These are phyloP conservation scores for Tadarida brasiliensis DNA, from an alignment of 2,797 vertebrate genomes.

Conservation along the genomic window DNA sequence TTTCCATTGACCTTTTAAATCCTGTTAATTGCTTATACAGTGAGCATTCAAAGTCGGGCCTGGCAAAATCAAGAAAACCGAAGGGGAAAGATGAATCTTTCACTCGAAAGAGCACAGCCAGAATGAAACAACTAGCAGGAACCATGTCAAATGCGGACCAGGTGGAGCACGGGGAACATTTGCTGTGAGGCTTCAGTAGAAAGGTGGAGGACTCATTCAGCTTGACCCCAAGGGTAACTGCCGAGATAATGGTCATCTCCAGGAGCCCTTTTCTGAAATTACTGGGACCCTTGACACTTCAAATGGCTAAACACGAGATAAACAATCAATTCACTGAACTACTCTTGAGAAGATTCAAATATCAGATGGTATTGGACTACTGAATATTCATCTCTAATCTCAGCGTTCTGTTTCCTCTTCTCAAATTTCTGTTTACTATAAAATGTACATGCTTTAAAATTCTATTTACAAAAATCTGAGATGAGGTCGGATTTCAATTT, in stretches of 20 bases:
- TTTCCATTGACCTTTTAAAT: slow-evolving; percentile 53
- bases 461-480: background rate
- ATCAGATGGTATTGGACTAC: background rate
- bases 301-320: background rate
- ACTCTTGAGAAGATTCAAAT: background rate
- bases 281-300: background rate
- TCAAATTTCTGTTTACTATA: background rate
- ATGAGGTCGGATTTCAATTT: background rate
- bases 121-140: background rate
- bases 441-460: background rate
- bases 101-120: background rate
- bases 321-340: background rate
- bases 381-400: background rate
- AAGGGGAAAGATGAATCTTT: slow-evolving; percentile 12
- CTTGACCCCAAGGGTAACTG: background rate
- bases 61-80: slow-evolving; percentile 30
- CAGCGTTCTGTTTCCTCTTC: background rate
- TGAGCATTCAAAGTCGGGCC: slow-evolving; percentile 10
- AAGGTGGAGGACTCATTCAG: background rate
- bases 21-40: slow-evolving; percentile 63
- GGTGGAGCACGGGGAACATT: background rate
- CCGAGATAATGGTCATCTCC: background rate
- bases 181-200: background rate
- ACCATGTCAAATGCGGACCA: background rate
- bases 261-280: background rate